Evolutionary conservation across 2,797 vertebrate species (phyloP).

Genomic region (Epinephelus malabaricus): DNA sequence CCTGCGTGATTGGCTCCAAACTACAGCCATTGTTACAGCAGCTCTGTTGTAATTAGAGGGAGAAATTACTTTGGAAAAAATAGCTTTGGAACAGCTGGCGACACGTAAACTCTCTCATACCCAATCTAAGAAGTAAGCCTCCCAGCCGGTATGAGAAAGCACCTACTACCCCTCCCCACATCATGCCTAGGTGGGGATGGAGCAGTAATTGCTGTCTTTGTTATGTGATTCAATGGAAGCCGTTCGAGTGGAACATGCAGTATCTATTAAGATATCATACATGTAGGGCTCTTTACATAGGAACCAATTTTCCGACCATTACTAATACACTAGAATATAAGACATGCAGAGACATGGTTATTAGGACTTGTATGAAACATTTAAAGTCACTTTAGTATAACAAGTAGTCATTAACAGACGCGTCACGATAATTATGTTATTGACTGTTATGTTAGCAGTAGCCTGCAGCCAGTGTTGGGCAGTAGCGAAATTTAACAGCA

Average conservation of each 20-base stretch:
- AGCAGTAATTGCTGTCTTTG: constrained; percentile 70
- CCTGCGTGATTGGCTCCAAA: constrained; percentile 85
- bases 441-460: no score
- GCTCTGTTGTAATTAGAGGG: constrained; percentile 85
- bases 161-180: constrained; percentile 31
- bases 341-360: constrained; percentile 23
- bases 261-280: constrained; percentile 62
- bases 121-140: constrained; percentile 75
- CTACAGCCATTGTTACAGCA: constrained; percentile 83
- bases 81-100: constrained; percentile 80
- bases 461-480: no score
- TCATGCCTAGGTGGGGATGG: constrained; percentile 35
- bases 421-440: no score
- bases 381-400: constrained; percentile 19
- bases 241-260: constrained; percentile 17
- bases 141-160: constrained; percentile 60
- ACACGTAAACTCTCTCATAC: constrained; percentile 76
- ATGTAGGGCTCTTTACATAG: constrained; percentile 23
- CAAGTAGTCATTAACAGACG: constrained; percentile 19
- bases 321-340: not conserved
- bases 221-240: constrained; percentile 56
- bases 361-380: constrained; percentile 17
- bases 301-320: constrained; percentile 12
- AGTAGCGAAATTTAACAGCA: no score
- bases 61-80: constrained; percentile 86